These are phyloP conservation scores for Etheostoma nigrum DNA, from an alignment of 2,797 vertebrate species.

Conservation along the genomic window DNA sequence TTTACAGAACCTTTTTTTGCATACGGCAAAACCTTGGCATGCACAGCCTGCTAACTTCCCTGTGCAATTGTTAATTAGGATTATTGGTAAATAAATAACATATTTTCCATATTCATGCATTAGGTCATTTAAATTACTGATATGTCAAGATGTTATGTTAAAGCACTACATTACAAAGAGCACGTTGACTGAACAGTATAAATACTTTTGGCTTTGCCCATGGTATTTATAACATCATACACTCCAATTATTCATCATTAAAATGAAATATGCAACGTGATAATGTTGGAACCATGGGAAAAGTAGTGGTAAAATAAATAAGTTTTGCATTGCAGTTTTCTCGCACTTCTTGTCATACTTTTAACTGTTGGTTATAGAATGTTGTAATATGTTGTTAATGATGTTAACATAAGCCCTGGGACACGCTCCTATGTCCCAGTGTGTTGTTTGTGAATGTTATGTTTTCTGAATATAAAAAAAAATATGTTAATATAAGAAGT, in stretches of 20 bases:
- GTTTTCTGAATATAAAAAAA: no score
- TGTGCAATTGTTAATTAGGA: neutral
- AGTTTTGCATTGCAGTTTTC: neutral
- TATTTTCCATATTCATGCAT: conserved; percentile 25
- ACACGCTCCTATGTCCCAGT: no score
- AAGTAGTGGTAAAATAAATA: neutral
- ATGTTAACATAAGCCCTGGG: neutral
- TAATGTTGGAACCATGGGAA: conserved; percentile 15
- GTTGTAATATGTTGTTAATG: neutral
- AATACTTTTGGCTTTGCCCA: conserved; percentile 7
- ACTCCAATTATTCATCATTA: conserved; percentile 8
- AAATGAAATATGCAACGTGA: conserved; percentile 4
- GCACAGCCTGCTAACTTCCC: neutral
- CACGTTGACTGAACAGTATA: conserved; percentile 20
- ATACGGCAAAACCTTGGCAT: neutral
- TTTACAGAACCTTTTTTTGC: neutral
- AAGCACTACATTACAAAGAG: conserved; percentile 11
- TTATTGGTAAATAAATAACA: conserved; percentile 17
- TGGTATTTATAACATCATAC: neutral
- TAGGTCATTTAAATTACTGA: neutral
- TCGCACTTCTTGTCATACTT: neutral
- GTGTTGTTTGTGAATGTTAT: no score
- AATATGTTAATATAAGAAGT: neutral
- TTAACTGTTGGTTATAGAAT: neutral
- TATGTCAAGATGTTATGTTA: conserved; percentile 7